Base-by-base conservation (phyloP, 2,113 vertebrate species). In the Daboia siamensis region DNA sequence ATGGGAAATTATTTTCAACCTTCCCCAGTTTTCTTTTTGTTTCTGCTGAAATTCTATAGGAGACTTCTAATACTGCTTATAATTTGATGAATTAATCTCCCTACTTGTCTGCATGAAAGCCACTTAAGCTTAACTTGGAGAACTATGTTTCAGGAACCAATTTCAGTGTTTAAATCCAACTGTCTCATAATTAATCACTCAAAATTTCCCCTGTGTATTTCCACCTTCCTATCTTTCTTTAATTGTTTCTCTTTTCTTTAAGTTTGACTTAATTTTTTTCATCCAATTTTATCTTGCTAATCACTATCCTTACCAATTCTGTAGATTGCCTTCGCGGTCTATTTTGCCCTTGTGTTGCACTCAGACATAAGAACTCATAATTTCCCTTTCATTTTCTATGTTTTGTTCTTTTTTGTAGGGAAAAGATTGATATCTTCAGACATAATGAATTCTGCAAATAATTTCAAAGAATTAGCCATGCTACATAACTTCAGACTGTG, bases 361-460 rank as follows among this genome's bases (percentile, higher is more conserved):
- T 88, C 10, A 94, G 23, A 52, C 86, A 87, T 87, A 93, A 88
- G 33, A n/a, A 24, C 33, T 23, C 61, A 64, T 69, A 26, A 51
- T 48, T 91, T 86, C 51, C n/a, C 17, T 61, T 54, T 24, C n/a
- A 39, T 59, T 55, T 0, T 1, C n/a, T 89, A 94, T 69, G 3
- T 2, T 54, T 52, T 17, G 44, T 26, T 55, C 26, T 51, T 48
- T 21, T 85, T 89, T 13, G 55, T n/a, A 80, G 23, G 92, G 7
- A 91, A 48, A 92, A 84, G 87, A 94, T 12, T 93, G 88, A 55
- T 92, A 90, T 90, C 15, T 92, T 52, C 91, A 88, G 94, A 56
- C 55, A 10, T 85, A 94, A 94, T 86, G n/a, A 94, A 93, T 93
- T 93, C 90, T 88, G 48, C n/a, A 91, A 92, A 90, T 52, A 88